A percentile compares a stretch with the other conserved stretches of the same genome.
Conservation (phyloP, 2,113 vertebrate species). For the Pluvianellus socialis region DNA sequence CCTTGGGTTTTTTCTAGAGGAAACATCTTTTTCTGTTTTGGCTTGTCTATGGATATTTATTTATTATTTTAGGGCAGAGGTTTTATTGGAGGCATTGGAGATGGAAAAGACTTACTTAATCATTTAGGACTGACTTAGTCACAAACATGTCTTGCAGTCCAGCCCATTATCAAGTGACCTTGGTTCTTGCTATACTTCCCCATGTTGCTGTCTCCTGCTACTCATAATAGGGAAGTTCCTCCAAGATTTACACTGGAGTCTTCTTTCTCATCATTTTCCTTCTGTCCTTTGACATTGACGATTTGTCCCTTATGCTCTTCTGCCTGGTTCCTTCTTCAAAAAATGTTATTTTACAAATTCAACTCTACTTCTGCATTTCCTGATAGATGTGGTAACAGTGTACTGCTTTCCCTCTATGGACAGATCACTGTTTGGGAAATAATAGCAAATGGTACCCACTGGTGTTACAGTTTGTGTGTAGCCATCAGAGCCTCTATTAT, state of each 20-base stretch:
- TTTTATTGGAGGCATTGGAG: neutral
- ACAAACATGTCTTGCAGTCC: neutral
- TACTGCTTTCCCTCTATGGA: neutral
- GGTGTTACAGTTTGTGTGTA: neutral
- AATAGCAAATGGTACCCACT: rapidly evolving
- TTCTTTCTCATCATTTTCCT: neutral
- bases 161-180: neutral
- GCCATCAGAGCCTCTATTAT: neutral
- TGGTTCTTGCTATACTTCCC: neutral
- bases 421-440: rapidly evolving
- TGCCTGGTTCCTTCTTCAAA: neutral
- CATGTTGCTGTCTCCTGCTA: neutral
- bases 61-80: neutral
- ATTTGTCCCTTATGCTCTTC: neutral
- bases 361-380: neutral
- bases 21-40: neutral
- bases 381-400: neutral
- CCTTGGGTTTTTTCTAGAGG: neutral
- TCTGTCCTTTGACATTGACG: neutral
- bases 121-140: slow-evolving; percentile 39
- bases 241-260: rapidly evolving
- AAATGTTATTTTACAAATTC: neutral
- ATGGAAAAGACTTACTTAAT: slow-evolving; percentile 34
- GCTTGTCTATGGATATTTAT: neutral
- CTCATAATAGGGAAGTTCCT: neutral